phyloP scores from a whole-genome alignment of 2,888 invertebrate genomes.

The Alviniconcha strummeri region DNA sequence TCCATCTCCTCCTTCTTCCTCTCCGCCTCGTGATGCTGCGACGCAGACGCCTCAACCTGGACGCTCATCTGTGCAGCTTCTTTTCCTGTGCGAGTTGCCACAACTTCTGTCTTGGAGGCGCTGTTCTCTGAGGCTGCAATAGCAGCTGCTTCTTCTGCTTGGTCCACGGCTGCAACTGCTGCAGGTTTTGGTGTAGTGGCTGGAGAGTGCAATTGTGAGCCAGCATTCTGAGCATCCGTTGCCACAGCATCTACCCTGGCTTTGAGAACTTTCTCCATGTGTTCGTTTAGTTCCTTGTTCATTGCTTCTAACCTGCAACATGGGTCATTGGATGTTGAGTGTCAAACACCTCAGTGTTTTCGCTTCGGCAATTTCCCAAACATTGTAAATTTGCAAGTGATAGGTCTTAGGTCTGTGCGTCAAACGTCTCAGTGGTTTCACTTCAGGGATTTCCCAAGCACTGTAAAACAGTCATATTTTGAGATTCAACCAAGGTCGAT shows the following conservation, averaged over 20 bases:
- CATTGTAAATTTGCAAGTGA: no score
- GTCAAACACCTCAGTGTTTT: no score
- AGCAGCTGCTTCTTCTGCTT: neutral
- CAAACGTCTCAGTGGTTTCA: no score
- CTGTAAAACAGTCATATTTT: no score
- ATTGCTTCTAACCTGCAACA: slow-evolving; percentile 51
- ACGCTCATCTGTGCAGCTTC: no score
- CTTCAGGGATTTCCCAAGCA: no score
- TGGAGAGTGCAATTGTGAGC: neutral
- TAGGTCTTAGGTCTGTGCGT: neutral
- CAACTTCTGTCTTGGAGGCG: neutral
- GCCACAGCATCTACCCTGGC: neutral
- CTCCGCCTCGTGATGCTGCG: neutral
- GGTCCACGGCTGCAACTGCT: neutral
- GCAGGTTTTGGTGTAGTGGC: neutral
- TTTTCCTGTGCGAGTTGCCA: no score
- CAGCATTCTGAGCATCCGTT: neutral
- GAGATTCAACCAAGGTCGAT: no score
- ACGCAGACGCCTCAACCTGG: neutral
- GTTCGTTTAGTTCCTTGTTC: slow-evolving; percentile 46
- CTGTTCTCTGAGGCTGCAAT: neutral
- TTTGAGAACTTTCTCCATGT: slow-evolving; percentile 36
- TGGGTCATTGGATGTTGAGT: no score
- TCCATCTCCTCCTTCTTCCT: slow-evolving; percentile 14
- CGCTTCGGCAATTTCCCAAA: no score